Conservation (phyloP, 1,140 invertebrate genomes). For the Cyclina sinensis region DNA sequence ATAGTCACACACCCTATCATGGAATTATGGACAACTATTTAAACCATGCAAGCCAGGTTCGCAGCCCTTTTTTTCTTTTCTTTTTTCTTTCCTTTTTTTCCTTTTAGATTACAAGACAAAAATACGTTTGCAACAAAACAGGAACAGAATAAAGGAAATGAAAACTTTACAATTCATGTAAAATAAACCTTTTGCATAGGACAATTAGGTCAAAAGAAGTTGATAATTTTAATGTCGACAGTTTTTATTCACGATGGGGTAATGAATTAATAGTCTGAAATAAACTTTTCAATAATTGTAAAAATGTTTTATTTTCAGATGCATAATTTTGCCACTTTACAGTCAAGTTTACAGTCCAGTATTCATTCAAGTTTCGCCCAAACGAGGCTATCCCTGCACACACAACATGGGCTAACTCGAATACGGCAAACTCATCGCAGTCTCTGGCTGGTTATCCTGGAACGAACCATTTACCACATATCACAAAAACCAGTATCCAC, state of each 20-base stretch:
- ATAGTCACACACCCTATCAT: slow-evolving; percentile 73
- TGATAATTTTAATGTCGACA: no score
- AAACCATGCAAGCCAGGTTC: slow-evolving; percentile 81
- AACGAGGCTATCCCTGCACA: slow-evolving; percentile 43
- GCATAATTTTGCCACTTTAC: slow-evolving; percentile 64
- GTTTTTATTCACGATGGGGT: no score
- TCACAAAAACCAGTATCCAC: slow-evolving; percentile 71
- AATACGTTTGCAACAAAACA: no score
- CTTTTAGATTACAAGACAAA: no score
- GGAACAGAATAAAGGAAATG: no score
- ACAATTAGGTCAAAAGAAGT: no score
- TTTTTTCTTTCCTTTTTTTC: no score
- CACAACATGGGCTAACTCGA: slow-evolving; percentile 69
- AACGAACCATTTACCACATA: slow-evolving; percentile 57
- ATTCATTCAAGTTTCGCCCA: slow-evolving; percentile 49
- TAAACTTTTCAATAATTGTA: no score
- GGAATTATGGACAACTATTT: slow-evolving; percentile 82
- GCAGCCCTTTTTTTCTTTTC: no score
- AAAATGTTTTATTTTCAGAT: slow-evolving; percentile 64
- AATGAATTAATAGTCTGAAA: no score
- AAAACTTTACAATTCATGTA: no score
- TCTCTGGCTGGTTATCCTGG: slow-evolving; percentile 37
- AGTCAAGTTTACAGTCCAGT: slow-evolving; percentile 45
- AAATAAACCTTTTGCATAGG: no score
- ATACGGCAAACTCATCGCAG: slow-evolving; percentile 45